These are phyloP conservation scores for Brenthis daphne DNA, from an alignment of 2,888 invertebrate species.

Conservation along the genomic window DNA sequence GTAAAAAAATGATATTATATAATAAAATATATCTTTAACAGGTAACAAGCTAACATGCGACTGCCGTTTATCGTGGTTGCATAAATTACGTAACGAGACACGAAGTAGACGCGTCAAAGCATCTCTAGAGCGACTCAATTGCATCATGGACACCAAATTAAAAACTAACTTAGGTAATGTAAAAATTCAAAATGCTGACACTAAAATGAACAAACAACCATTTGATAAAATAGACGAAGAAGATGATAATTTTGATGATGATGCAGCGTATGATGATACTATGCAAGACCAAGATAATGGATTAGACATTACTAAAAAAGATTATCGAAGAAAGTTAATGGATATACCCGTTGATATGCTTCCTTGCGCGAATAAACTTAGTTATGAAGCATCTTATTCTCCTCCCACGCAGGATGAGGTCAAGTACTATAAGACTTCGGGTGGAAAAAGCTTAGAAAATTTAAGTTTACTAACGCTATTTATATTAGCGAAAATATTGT, in stretches of 20 bases:
- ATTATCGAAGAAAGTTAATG: conserved; percentile 63
- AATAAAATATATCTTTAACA: conserved; percentile 63
- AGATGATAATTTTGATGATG: conserved; percentile 59
- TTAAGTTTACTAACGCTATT: conserved; percentile 47
- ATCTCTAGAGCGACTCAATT: conserved; percentile 86
- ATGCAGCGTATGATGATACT: conserved; percentile 63
- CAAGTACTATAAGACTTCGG: conserved; percentile 70
- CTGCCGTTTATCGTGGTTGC: conserved; percentile 91
- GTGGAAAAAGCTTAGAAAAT: conserved; percentile 43
- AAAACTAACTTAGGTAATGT: conserved; percentile 52
- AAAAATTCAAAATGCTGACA: conserved; percentile 52
- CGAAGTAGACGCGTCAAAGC: conserved; percentile 85
- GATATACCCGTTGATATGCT: conserved; percentile 68
- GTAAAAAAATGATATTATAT: neutral
- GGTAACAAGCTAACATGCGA: conserved; percentile 92
- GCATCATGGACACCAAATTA: conserved; percentile 81
- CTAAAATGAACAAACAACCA: conserved; percentile 42
- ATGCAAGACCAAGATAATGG: conserved; percentile 72
- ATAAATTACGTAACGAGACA: conserved; percentile 88
- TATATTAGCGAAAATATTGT: conserved; percentile 50
- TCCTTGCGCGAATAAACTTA: conserved; percentile 67
- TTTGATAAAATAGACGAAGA: conserved; percentile 62
- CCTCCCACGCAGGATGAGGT: conserved; percentile 77
- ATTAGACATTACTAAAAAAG: conserved; percentile 57
- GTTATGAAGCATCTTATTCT: conserved; percentile 65